These are phyloP conservation scores for Chloroceryle inda DNA, from an alignment of 2,797 vertebrate genomes.

Conservation along the genomic window DNA sequence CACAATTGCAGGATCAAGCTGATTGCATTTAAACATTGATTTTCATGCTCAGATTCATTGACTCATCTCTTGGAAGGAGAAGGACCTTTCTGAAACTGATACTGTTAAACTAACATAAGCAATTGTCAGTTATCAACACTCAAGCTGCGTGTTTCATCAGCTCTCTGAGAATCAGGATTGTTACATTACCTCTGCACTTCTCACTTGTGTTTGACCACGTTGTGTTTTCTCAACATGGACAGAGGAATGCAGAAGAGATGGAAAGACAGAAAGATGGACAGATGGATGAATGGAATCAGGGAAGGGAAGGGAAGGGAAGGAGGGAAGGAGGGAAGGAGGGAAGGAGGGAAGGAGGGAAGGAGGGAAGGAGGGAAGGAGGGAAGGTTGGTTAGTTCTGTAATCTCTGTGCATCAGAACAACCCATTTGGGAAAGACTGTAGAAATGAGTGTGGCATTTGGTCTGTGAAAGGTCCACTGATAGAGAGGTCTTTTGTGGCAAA, in stretches of 20 bases:
- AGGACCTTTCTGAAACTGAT: not conserved
- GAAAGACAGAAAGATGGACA: not conserved
- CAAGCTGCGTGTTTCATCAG: not conserved
- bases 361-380: not conserved
- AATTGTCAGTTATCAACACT: constrained; percentile 15
- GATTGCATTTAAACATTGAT: constrained; percentile 16
- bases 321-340: not conserved
- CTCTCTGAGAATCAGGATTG: not conserved
- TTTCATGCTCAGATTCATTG: constrained; percentile 24
- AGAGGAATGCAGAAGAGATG: not conserved
- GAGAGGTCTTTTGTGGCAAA: not conserved
- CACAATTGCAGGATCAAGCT: not conserved
- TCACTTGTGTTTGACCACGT: not conserved
- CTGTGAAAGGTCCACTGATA: not conserved
- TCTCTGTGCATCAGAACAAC: not conserved
- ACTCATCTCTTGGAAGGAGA: not conserved
- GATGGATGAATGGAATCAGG: not conserved
- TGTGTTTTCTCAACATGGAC: not conserved
- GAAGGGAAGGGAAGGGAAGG: not conserved
- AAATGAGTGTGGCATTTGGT: not conserved
- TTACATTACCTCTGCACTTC: not conserved
- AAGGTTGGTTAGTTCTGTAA: not conserved
- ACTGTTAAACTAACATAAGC: not conserved
- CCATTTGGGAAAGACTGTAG: not conserved
- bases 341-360: too few species aligned